phyloP scores from a whole-genome alignment of 2,888 invertebrate genomes.

The Leucoptera coffeella region DNA sequence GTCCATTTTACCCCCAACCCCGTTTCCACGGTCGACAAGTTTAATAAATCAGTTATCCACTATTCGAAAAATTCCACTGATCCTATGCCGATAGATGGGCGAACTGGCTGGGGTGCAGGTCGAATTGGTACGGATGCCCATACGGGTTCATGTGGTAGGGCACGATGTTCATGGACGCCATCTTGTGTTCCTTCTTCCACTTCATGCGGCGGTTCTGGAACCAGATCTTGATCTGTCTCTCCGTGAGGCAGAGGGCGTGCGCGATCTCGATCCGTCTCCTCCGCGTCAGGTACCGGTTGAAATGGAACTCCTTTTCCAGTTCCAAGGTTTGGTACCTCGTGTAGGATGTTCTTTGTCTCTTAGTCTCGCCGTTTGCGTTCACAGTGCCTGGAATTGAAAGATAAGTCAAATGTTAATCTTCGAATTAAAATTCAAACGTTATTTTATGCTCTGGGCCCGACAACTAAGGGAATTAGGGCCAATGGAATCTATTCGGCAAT shows the following conservation, averaged over 20 bases:
- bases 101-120: slow-evolving; percentile 88
- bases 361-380: slow-evolving; percentile 94
- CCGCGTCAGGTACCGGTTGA: slow-evolving; percentile 94
- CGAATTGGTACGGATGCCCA: slow-evolving; percentile 88
- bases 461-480: no score
- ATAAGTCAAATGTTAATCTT: no score
- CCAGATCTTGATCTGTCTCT: slow-evolving; percentile 96
- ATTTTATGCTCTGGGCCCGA: no score
- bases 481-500: no score
- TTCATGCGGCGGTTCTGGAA: slow-evolving; percentile 97
- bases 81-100: slow-evolving; percentile 90
- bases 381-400: slow-evolving; percentile 75
- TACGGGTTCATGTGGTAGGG: slow-evolving; percentile 94
- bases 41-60: slow-evolving; percentile 65
- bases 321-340: slow-evolving; percentile 93
- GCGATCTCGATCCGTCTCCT: slow-evolving; percentile 95
- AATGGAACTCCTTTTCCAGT: slow-evolving; percentile 96
- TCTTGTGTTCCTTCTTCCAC: slow-evolving; percentile 99
- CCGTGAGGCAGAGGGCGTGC: slow-evolving; percentile 91
- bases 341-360: slow-evolving; percentile 90
- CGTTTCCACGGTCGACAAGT: slow-evolving; percentile 46
- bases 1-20: slow-evolving; percentile 46
- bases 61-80: slow-evolving; percentile 73
- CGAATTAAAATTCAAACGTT: slow-evolving; percentile 10
- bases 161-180: slow-evolving; percentile 94